Evolutionary conservation across 2,797 vertebrate genomes (phyloP).

Genomic region (Danio tinwini): DNA sequence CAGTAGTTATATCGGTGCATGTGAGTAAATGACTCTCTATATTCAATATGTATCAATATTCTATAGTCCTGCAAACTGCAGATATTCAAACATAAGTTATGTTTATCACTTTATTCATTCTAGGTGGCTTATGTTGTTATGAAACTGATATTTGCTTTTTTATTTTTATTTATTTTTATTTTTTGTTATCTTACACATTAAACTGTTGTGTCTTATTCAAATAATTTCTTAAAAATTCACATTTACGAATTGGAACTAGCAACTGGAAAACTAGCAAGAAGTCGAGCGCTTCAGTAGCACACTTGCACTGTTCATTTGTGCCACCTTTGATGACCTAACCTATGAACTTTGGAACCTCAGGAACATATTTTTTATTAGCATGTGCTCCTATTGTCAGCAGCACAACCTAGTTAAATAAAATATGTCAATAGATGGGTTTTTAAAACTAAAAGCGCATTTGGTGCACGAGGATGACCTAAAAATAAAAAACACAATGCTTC

Average conservation of each 20-base stretch:
- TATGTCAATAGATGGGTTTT: neutral
- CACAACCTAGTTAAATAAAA: neutral
- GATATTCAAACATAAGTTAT: too few relatives aligned
- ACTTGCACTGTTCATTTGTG: conserved; percentile 10
- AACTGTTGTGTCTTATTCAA: too few relatives aligned
- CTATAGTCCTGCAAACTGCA: too few relatives aligned
- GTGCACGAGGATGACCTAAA: neutral
- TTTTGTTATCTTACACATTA: too few relatives aligned
- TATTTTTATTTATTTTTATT: too few relatives aligned
- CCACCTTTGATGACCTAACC: conserved; percentile 42
- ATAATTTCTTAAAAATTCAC: too few relatives aligned
- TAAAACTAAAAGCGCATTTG: neutral
- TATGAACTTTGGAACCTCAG: conserved; percentile 46
- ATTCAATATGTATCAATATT: too few relatives aligned
- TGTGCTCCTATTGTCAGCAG: conserved; percentile 23
- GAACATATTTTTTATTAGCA: conserved; percentile 15
- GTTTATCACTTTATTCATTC: too few relatives aligned
- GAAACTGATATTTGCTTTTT: too few relatives aligned
- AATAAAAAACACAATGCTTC: conserved; percentile 9
- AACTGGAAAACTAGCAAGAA: conserved; percentile 32
- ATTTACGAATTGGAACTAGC: neutral
- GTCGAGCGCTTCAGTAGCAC: conserved; percentile 6
- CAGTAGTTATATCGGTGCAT: too few relatives aligned
- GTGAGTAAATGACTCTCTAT: too few relatives aligned
- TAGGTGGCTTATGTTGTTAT: too few relatives aligned